phyloP scores from a whole-genome alignment of 2,888 invertebrate species.

The Ichneumoninae sp. region DNA sequence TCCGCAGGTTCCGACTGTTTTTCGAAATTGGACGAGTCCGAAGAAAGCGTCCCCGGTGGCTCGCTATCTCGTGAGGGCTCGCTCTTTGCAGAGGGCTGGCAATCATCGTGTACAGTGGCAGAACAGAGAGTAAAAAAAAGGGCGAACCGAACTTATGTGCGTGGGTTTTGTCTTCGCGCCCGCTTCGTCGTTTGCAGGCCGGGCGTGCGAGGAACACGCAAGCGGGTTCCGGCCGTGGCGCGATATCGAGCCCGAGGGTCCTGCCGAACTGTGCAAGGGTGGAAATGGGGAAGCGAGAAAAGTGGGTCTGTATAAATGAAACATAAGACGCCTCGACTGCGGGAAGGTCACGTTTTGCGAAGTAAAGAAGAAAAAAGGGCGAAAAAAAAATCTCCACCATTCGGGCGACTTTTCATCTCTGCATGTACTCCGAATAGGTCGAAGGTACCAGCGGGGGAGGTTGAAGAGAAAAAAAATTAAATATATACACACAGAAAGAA shows the following conservation, averaged over 20 bases:
- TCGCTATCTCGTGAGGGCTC: conserved; percentile 67
- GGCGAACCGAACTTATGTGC: neutral
- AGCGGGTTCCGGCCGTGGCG: neutral
- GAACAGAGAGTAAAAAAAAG: conserved; percentile 7
- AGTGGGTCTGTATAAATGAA: conserved; percentile 19
- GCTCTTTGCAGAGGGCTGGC: conserved; percentile 52
- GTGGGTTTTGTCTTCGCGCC: neutral
- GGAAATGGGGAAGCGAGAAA: conserved; percentile 8
- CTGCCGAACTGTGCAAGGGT: conserved; percentile 23
- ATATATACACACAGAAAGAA: neutral
- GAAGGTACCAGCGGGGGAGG: neutral
- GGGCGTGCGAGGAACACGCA: neutral
- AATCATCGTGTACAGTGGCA: conserved; percentile 41
- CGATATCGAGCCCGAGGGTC: conserved; percentile 50
- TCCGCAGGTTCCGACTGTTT: conserved; percentile 79
- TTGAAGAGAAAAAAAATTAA: neutral
- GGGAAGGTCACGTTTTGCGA: neutral
- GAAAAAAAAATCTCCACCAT: conserved; percentile 23
- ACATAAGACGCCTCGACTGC: conserved; percentile 3
- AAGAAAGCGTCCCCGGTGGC: conserved; percentile 83
- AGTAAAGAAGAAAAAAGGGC: conserved; percentile 1
- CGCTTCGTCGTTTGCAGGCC: conserved; percentile 6
- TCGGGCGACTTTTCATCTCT: conserved; percentile 22
- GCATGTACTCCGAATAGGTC: conserved; percentile 15
- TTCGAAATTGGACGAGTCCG: conserved; percentile 85